phyloP scores from a whole-genome alignment of 2,113 vertebrate genomes.

The Pelecanoides urinatrix region DNA sequence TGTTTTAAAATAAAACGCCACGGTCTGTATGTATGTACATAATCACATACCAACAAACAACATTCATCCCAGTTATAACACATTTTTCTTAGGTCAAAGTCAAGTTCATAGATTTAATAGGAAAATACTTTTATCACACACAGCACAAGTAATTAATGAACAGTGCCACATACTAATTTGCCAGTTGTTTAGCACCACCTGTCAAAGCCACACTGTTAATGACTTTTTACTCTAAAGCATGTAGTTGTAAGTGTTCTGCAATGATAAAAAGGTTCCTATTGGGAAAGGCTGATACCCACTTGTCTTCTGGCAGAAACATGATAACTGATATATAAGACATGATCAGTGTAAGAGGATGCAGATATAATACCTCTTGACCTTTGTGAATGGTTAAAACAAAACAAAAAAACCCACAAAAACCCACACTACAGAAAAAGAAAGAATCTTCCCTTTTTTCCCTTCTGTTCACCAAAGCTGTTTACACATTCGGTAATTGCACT shows the following conservation, averaged over 20 bases:
- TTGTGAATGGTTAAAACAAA: background rate
- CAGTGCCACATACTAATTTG: background rate
- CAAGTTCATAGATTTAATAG: background rate
- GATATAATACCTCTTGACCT: background rate
- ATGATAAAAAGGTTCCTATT: background rate
- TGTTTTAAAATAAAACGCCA: background rate
- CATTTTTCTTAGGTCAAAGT: background rate
- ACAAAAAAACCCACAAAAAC: background rate
- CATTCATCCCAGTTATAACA: background rate
- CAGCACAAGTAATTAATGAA: background rate
- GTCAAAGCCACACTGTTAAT: background rate
- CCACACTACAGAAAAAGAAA: background rate
- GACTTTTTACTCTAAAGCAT: background rate
- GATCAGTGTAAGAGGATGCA: background rate
- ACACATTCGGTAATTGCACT: constrained; percentile 51
- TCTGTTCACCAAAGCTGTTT: background rate
- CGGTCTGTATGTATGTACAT: background rate
- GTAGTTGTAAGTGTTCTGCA: background rate
- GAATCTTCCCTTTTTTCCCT: background rate
- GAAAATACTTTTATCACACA: background rate
- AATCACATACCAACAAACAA: background rate
- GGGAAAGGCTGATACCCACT: background rate
- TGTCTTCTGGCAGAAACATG: background rate
- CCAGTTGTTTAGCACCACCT: background rate
- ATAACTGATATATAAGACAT: background rate